Percentiles rank a stretch among this genome's conserved stretches.
Conservation (phyloP, 2,888 invertebrate genomes). For the Campoletis raptor region DNA sequence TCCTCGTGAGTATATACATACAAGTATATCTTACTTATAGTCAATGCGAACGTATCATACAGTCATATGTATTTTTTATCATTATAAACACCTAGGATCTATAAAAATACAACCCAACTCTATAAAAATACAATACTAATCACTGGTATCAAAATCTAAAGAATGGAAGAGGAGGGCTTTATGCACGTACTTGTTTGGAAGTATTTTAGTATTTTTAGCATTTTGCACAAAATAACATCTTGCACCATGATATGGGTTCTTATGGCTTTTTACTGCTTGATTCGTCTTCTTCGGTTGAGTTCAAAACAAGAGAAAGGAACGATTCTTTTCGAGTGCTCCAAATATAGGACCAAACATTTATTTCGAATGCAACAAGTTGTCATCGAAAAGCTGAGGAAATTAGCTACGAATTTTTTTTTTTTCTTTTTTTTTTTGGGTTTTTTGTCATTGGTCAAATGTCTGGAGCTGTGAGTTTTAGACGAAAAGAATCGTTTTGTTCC, state of each 20-base stretch:
- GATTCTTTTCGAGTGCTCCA: background rate
- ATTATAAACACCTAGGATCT: slow-evolving; percentile 76
- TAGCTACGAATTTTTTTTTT: background rate
- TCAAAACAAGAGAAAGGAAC: background rate
- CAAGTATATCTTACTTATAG: slow-evolving; percentile 75
- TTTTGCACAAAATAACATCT: slow-evolving; percentile 21
- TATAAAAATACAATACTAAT: slow-evolving; percentile 83
- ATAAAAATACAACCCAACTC: slow-evolving; percentile 80
- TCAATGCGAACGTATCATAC: slow-evolving; percentile 70
- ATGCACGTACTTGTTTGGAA: slow-evolving; percentile 55
- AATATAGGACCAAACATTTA: no score
- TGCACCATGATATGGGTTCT: slow-evolving; percentile 52
- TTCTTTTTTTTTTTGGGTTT: background rate
- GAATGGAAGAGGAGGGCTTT: slow-evolving; percentile 75
- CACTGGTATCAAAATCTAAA: slow-evolving; percentile 82
- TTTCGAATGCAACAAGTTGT: background rate
- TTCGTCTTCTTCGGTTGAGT: slow-evolving; percentile 18
- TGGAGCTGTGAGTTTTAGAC: background rate
- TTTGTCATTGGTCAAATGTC: background rate
- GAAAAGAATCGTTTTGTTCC: background rate
- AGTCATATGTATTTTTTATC: slow-evolving; percentile 65
- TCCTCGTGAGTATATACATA: slow-evolving; percentile 74
- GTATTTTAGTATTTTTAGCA: slow-evolving; percentile 32
- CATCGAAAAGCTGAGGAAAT: background rate
- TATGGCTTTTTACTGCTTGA: slow-evolving; percentile 30